Base-by-base conservation (phyloP, 2,888 invertebrate species). In the Lasioglossum malachurum region DNA sequence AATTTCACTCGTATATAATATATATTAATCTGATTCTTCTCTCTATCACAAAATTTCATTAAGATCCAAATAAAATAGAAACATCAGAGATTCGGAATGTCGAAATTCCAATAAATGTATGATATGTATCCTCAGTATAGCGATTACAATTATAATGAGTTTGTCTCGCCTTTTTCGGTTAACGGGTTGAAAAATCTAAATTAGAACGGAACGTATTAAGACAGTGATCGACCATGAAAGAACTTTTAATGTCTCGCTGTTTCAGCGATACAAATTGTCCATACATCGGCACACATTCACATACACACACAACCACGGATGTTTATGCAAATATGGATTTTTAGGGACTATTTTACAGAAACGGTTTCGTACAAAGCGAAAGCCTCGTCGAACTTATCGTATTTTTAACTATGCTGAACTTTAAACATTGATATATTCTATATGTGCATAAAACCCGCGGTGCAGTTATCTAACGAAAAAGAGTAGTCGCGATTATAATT, bases 141-240 rank as follows among this genome's bases (percentile, higher is more conserved):
- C 7, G 12, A 35, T 64, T 27, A 64, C 64, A 64, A 31, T 64
- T 64, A 3, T 64, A 35, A 31, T 31, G 64, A 31, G 31, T 35
- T 64, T 31, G 31, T 64, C 19, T 64, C 5, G 19, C 2, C 19
- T 64, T 19, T 69, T 10, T 4, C 35, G 69, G 38, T 69, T 69
- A 69, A 69, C 69, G 23, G 69, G 69, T 69, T 69, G 38, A 69
- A 10, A 74, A 41, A 49, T 84, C 69, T 83, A 81, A 75, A 86
- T 69, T 72, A 73, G 67, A 75, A 78, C 80, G 78, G 49, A 84
- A 67, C n/a, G 60, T 86, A 86, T 82, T 73, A 76, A 38, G 49
- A 16, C 79, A 49, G 64, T 27, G 46, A 44, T 23, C 44, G 64
- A 73, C 73, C 72, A 60, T 75, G 41, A 49, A 69, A 23, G 38